Conservation (phyloP, 2,113 vertebrate genomes). For the Nothoprocta perdicaria region DNA sequence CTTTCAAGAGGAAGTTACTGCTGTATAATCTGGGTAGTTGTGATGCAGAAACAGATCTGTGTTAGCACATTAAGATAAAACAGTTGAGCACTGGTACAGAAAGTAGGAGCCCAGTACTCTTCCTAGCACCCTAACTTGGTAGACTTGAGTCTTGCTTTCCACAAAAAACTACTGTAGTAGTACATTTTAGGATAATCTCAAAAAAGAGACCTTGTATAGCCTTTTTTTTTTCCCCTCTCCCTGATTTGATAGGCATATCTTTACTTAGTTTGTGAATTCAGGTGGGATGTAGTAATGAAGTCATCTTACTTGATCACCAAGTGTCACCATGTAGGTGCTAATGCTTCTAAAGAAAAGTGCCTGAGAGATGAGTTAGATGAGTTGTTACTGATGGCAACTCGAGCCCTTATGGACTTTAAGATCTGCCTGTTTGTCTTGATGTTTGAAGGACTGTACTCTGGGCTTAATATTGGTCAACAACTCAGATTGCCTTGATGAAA, state of each 20-base stretch:
- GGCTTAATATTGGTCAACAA: background rate
- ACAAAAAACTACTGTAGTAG: background rate
- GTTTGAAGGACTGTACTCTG: background rate
- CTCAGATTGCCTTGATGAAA: background rate
- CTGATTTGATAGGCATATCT: background rate
- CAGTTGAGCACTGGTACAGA: background rate
- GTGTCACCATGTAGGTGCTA: background rate
- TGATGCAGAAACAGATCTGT: background rate
- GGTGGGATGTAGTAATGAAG: background rate
- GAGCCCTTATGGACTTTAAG: background rate
- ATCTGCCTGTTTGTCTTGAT: background rate
- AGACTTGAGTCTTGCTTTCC: background rate
- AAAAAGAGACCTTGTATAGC: background rate
- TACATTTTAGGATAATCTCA: background rate
- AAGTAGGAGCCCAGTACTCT: background rate
- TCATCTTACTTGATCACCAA: background rate
- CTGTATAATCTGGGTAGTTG: background rate
- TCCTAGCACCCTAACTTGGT: background rate
- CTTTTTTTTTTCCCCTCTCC: rapidly evolving
- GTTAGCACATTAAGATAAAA: background rate
- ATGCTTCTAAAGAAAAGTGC: background rate
- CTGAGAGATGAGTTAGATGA: background rate
- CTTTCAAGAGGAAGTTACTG: background rate
- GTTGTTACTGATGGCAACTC: background rate
- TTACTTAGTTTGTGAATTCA: background rate